phyloP scores from a whole-genome alignment of 2,113 vertebrate species.

The Seriola aureovittata region DNA sequence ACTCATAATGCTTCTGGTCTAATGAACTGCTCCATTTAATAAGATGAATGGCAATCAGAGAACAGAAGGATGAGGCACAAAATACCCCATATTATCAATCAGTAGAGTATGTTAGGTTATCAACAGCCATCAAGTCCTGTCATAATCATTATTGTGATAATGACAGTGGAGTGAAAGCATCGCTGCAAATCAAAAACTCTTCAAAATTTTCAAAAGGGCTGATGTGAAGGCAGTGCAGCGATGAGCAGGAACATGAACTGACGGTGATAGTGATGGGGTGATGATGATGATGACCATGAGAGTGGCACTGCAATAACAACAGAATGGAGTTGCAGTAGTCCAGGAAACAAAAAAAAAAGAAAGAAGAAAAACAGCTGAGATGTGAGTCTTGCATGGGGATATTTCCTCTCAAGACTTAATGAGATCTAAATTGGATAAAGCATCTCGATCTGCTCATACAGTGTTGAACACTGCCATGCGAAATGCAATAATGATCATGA shows the following conservation, averaged over 20 bases:
- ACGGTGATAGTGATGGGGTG: conserved; percentile 8
- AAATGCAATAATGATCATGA: conserved; percentile 79
- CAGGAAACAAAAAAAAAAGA: conserved; percentile 43
- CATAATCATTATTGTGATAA: conserved; percentile 63
- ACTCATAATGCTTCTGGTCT: conserved; percentile 69
- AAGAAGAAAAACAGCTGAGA: conserved; percentile 49
- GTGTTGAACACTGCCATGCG: conserved; percentile 71
- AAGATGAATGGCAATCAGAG: conserved; percentile 77
- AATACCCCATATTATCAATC: conserved; percentile 59
- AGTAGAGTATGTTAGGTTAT: conserved; percentile 55
- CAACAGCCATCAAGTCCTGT: conserved; percentile 65
- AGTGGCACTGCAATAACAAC: conserved; percentile 40
- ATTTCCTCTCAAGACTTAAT: conserved; percentile 77
- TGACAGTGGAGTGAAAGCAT: conserved; percentile 58
- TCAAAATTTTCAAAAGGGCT: conserved; percentile 49
- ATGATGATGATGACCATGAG: conserved; percentile 16
- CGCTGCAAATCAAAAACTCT: conserved; percentile 55
- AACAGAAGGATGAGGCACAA: conserved; percentile 44
- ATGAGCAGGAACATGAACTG: conserved; percentile 34
- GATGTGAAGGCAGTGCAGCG: conserved; percentile 29
- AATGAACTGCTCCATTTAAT: conserved; percentile 80
- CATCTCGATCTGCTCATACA: conserved; percentile 71
- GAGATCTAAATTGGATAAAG: conserved; percentile 82
- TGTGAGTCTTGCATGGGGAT: conserved; percentile 54
- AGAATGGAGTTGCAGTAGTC: conserved; percentile 27